Conservation (phyloP, 1,140 invertebrate species). For the Leptinotarsa undecemlineata region DNA sequence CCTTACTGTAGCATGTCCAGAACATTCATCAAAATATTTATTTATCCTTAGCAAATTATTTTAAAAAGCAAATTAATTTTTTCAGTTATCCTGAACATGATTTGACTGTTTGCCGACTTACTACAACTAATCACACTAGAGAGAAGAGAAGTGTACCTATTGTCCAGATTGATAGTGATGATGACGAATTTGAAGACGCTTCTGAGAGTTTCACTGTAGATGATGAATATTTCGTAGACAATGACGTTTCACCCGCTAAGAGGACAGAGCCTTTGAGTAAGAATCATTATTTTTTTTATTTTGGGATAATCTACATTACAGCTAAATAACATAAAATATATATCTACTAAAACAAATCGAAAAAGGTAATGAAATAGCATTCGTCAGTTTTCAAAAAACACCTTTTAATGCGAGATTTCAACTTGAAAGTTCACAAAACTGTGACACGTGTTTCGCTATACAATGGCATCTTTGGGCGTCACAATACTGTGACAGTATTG, state of each 20-base stretch:
- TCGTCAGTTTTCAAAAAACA: too few relatives aligned
- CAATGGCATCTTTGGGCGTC: too few relatives aligned
- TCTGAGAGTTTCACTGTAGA: constrained; percentile 78
- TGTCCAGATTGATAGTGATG: constrained; percentile 62
- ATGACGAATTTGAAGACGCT: constrained; percentile 84
- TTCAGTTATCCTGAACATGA: constrained; percentile 68
- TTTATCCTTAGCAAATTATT: not conserved
- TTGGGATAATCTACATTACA: not conserved
- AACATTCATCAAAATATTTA: not conserved
- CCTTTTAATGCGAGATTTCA: too few relatives aligned
- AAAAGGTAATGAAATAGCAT: too few relatives aligned
- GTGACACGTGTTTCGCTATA: too few relatives aligned
- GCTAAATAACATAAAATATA: not conserved
- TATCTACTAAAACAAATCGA: too few relatives aligned
- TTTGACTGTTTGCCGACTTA: constrained; percentile 65
- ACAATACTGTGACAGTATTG: too few relatives aligned
- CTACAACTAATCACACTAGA: constrained; percentile 47
- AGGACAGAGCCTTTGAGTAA: constrained; percentile 77
- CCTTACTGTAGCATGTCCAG: not conserved
- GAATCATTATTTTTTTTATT: constrained; percentile 41
- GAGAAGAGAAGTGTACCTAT: constrained; percentile 44
- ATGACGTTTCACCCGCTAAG: constrained; percentile 65
- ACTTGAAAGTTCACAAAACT: too few relatives aligned
- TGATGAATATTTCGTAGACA: constrained; percentile 85
- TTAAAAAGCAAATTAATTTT: not conserved